These are phyloP conservation scores for Drosophila virilis DNA, from an alignment of 1,140 invertebrate genomes.

Conservation along the genomic window DNA sequence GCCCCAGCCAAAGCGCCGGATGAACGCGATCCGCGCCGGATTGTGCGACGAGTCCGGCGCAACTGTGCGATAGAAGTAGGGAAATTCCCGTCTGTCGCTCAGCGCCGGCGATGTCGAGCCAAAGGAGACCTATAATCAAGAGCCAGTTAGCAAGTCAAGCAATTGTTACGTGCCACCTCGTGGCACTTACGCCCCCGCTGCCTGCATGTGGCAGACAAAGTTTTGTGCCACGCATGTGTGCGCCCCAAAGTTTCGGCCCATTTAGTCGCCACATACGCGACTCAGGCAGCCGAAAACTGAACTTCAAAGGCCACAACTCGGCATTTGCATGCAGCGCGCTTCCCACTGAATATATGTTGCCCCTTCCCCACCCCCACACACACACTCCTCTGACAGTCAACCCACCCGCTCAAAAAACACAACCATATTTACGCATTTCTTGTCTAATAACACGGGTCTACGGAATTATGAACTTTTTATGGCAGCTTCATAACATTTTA, in stretches of 20 bases:
- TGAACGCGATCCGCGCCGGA: slow-evolving; percentile 91
- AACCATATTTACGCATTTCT: slow-evolving; percentile 11
- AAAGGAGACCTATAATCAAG: slow-evolving; percentile 89
- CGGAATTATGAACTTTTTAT: background rate
- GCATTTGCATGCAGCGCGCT: slow-evolving; percentile 45
- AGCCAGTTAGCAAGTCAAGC: slow-evolving; percentile 7
- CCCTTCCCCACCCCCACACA: background rate
- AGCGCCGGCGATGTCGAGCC: slow-evolving; percentile 93
- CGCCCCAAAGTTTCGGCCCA: slow-evolving; percentile 41
- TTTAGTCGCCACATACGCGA: slow-evolving; percentile 57
- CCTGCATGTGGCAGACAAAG: slow-evolving; percentile 1
- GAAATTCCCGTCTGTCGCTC: slow-evolving; percentile 93
- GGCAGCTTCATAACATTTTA: background rate
- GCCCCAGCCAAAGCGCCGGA: slow-evolving; percentile 93
- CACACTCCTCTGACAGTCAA: no score
- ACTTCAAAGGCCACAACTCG: slow-evolving; percentile 66
- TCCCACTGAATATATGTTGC: slow-evolving; percentile 66
- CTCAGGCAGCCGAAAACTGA: slow-evolving; percentile 34
- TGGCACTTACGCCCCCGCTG: background rate
- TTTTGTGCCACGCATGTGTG: slow-evolving; percentile 13
- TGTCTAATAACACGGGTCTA: slow-evolving; percentile 8
- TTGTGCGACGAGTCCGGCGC: slow-evolving; percentile 95
- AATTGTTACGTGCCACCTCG: slow-evolving; percentile 32
- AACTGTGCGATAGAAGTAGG: slow-evolving; percentile 94
- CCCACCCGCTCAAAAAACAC: background rate